Base-by-base conservation (phyloP, 2,888 invertebrate species). In the Falcaria lacertinaria region DNA sequence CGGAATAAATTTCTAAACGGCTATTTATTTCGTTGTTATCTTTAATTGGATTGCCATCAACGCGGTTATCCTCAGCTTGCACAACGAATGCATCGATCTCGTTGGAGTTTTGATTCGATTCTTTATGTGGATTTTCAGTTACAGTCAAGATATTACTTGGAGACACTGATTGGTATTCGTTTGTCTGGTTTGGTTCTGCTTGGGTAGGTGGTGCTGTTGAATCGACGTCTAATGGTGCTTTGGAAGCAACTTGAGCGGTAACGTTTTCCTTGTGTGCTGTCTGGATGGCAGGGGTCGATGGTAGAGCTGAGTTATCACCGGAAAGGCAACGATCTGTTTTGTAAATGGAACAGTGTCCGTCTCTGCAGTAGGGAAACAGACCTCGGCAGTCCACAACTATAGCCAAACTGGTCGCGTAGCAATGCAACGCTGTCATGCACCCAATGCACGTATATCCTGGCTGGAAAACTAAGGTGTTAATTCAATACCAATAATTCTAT, bases 381-480 rank as follows among this genome's bases (percentile, higher is more conserved):
- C 67, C 69, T 8, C 60, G 60, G 43, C 74, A 74, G 36, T 74
- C 57, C 0, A 72, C 70, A 15, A 66, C 39, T 4, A 74, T 57
- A 7, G 67, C 74, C 15, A 63, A 62, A 39, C 67, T 69, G 5
- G 51, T 63, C 1, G 59, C 52, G 46, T 63, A 73, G 49, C 74
- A 74, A 45, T 70, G 74, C 0, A 74, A 55, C 0, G 74, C 67
- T 39, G 58, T 55, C 5, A 51, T 57, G 39, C 74, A 74, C 25
- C 61, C 54, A 7, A 66, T 33, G 41, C 74, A 74, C 16, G 63
- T 64, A 44, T 71, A 74, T 2, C 74, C 74, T 6, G 67, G 57
- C 74, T 74, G 59, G 13, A 56, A 62, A 1, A 44, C 39, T 11
- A n/a, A n/a, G n/a, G n/a, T n/a, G n/a, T n/a, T n/a, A n/a, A n/a